These are phyloP conservation scores for Polylopha cassiicola DNA, from an alignment of 2,888 invertebrate genomes.

Conservation along the genomic window DNA sequence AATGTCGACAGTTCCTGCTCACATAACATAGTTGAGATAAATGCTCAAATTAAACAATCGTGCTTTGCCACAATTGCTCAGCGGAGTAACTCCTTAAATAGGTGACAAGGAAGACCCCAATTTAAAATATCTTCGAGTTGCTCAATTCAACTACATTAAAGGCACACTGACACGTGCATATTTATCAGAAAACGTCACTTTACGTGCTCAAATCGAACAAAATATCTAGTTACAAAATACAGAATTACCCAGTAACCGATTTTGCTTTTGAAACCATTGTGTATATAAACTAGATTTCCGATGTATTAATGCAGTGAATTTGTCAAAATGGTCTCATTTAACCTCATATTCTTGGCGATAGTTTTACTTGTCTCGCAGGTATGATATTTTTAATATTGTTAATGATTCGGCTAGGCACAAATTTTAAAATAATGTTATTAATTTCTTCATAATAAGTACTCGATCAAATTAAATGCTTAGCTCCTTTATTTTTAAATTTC, in stretches of 20 bases:
- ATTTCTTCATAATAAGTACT: no score
- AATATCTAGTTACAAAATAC: constrained; percentile 36
- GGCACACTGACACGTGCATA: constrained; percentile 22
- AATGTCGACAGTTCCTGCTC: no score
- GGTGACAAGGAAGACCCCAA: constrained; percentile 1
- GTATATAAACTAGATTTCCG: constrained; percentile 49
- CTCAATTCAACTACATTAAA: constrained; percentile 42
- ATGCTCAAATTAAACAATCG: no score
- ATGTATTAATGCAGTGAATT: constrained; percentile 34
- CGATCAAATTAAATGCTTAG: no score
- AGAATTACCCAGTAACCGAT: constrained; percentile 42
- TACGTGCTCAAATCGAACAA: constrained; percentile 46
- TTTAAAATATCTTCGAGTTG: constrained; percentile 35
- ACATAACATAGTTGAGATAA: no score
- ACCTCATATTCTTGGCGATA: constrained; percentile 28
- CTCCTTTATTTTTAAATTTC: no score
- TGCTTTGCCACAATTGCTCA: no score
- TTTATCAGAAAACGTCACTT: constrained; percentile 22
- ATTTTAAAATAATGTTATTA: background rate
- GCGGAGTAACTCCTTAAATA: no score
- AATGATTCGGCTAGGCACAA: no score
- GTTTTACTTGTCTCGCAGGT: constrained; percentile 15
- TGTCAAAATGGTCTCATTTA: constrained; percentile 45
- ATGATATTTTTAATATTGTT: background rate
- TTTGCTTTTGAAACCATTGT: constrained; percentile 50